phyloP scores from a whole-genome alignment of 2,797 vertebrate genomes.

The Octomys mimax region DNA sequence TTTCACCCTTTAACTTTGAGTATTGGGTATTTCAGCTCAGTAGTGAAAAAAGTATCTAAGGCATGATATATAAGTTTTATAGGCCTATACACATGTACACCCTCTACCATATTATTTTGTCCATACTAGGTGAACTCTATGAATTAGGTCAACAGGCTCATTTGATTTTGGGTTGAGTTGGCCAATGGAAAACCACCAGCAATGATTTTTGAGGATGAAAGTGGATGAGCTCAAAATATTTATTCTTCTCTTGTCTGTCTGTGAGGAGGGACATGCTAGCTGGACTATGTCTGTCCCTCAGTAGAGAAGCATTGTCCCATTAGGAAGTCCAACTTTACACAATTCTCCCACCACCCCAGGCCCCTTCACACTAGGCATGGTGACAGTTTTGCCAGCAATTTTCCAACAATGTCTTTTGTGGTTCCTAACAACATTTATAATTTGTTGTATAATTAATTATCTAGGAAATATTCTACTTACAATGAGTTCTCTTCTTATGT shows the following conservation, averaged over 20 bases:
- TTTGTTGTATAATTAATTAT: neutral
- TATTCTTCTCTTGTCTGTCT: neutral
- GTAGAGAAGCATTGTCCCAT: neutral
- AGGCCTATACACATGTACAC: neutral
- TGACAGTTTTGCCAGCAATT: slow-evolving; percentile 25
- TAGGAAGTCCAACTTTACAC: neutral
- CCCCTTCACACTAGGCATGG: neutral
- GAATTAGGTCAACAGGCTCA: neutral
- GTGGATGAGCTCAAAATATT: neutral
- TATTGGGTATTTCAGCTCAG: neutral
- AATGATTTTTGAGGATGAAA: neutral
- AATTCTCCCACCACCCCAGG: neutral
- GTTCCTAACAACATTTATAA: neutral
- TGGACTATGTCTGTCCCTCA: neutral
- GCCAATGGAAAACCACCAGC: no score
- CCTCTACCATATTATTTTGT: neutral
- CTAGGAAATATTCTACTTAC: slow-evolving; percentile 24
- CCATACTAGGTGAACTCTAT: neutral
- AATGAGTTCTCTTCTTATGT: slow-evolving; percentile 14
- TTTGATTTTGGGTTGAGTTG: neutral
- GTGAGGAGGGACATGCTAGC: neutral
- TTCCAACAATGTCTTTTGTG: neutral
- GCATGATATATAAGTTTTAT: neutral
- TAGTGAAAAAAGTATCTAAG: neutral
- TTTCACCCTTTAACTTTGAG: neutral